These are phyloP conservation scores for Liparis tanakae DNA, from an alignment of 2,797 vertebrate species.

Conservation along the genomic window DNA sequence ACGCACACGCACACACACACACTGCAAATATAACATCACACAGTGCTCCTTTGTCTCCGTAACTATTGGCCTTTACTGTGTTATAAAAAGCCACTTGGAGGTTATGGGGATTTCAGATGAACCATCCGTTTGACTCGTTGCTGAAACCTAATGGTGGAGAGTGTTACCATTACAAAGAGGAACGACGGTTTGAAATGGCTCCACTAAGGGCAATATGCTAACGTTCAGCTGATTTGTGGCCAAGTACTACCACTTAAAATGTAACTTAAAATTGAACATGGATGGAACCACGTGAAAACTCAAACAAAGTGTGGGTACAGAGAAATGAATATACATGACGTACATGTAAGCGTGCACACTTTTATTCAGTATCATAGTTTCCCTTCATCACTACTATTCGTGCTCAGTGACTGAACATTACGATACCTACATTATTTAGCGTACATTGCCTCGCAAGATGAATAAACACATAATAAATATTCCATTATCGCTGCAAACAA, in stretches of 20 bases:
- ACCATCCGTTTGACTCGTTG: conserved; percentile 62
- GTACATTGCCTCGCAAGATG: not conserved
- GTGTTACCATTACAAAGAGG: conserved; percentile 69
- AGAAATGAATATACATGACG: not conserved
- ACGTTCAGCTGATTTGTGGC: conserved; percentile 56
- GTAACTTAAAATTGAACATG: conserved; percentile 20
- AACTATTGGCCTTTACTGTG: conserved; percentile 58
- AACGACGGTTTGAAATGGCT: conserved; percentile 58
- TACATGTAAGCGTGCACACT: not conserved
- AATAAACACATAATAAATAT: conserved; percentile 6
- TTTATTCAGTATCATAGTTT: not conserved
- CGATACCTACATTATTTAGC: not conserved
- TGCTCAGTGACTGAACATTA: conserved; percentile 6
- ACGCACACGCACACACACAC: not conserved
- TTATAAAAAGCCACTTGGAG: conserved; percentile 45
- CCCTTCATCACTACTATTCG: not conserved
- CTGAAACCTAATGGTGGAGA: conserved; percentile 61
- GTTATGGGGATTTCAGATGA: conserved; percentile 40
- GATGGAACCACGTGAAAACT: not conserved
- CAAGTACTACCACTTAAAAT: conserved; percentile 42
- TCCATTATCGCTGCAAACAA: conserved; percentile 17
- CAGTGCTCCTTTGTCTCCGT: conserved; percentile 49
- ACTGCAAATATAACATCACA: conserved; percentile 13
- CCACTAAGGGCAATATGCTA: conserved; percentile 54
- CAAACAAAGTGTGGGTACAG: not conserved